A percentile compares a stretch with the other conserved stretches of the same genome.
Conservation (phyloP, 1,140 invertebrate genomes). For the Forficula auricularia region DNA sequence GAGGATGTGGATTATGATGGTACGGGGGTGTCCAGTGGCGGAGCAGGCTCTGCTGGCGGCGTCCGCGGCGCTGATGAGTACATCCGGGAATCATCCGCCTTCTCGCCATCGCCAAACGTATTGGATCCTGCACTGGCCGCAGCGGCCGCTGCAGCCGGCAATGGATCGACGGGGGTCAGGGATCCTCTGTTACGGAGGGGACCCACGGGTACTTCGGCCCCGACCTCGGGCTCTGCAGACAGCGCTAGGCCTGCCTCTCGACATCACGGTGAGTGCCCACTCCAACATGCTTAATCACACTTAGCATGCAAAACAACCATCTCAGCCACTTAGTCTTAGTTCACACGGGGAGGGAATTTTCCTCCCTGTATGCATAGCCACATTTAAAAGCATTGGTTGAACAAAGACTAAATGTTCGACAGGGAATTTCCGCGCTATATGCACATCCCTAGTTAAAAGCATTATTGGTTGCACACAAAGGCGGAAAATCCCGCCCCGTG, state of each 20-base stretch:
- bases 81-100: slow-evolving; percentile 22
- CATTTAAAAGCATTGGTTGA: too few relatives aligned
- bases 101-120: slow-evolving; percentile 31
- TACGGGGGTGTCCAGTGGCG: slow-evolving; percentile 16
- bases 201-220: background rate
- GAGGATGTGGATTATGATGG: slow-evolving; percentile 30
- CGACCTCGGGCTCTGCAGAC: slow-evolving; percentile 3
- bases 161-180: slow-evolving; percentile 23
- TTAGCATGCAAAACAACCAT: too few relatives aligned
- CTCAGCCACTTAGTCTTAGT: too few relatives aligned
- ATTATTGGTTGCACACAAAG: too few relatives aligned
- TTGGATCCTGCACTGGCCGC: slow-evolving; percentile 25
- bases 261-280: too few relatives aligned
- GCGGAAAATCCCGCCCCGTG: too few relatives aligned
- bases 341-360: too few relatives aligned
- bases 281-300: too few relatives aligned
- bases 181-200: background rate
- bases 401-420: too few relatives aligned
- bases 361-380: too few relatives aligned
- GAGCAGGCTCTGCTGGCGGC: background rate
- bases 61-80: slow-evolving; percentile 19
- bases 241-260: background rate
- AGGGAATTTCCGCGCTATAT: too few relatives aligned
- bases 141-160: slow-evolving; percentile 24
- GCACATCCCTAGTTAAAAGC: too few relatives aligned